Conservation (phyloP, 2,113 vertebrate genomes). For the Thalassoma bifasciatum region DNA sequence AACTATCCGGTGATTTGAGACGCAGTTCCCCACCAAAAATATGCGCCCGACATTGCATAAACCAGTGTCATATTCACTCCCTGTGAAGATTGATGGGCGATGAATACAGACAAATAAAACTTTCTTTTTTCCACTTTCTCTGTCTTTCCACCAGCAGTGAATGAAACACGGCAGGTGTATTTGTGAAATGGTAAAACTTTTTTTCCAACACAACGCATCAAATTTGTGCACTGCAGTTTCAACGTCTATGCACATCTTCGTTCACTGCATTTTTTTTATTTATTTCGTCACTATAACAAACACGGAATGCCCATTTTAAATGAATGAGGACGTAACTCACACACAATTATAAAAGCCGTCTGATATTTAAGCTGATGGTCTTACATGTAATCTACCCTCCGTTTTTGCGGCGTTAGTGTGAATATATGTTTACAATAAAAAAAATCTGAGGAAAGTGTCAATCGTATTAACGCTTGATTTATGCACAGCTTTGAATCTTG, state of each 20-base stretch:
- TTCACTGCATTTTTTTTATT: no score
- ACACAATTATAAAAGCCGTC: background rate
- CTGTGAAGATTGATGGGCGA: background rate
- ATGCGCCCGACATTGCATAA: background rate
- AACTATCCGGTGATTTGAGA: background rate
- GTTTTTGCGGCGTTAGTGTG: background rate
- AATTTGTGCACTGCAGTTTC: background rate
- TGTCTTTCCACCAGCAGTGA: background rate
- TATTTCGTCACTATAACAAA: background rate
- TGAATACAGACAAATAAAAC: background rate
- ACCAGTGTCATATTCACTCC: background rate
- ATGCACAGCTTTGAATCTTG: no score
- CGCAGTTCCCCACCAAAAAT: background rate
- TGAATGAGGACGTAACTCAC: background rate
- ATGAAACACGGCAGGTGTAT: slow-evolving; percentile 13
- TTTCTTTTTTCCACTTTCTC: background rate
- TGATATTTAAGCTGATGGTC: background rate
- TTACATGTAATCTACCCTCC: background rate
- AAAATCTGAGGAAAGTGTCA: no score
- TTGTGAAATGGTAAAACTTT: slow-evolving; percentile 3
- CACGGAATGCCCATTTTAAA: background rate
- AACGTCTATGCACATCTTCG: no score
- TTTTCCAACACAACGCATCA: background rate
- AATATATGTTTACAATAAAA: background rate
- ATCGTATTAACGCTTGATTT: background rate